Percentiles rank a stretch among this genome's conserved stretches.
Conservation (phyloP, 1,140 invertebrate species). For the Pseudachorutes palmiensis region DNA sequence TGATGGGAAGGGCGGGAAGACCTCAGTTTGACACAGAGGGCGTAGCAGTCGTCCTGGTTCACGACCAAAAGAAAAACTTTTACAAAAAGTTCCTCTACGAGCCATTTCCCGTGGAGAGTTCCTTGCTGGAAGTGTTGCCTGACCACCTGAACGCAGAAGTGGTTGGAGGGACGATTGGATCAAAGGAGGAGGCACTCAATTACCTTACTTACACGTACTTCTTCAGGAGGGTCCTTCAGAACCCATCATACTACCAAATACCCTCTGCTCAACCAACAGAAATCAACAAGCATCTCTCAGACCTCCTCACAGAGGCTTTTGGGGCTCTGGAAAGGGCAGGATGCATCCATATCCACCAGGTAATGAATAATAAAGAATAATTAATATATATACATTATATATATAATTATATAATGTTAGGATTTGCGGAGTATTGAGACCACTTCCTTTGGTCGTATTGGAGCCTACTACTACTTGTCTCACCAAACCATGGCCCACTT, state of each 20-base stretch:
- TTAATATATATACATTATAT: neutral
- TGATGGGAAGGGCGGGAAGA: constrained; percentile 96
- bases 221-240: constrained; percentile 83
- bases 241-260: constrained; percentile 87
- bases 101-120: constrained; percentile 98
- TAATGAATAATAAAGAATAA: constrained; percentile 31
- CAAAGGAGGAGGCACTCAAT: constrained; percentile 88
- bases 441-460: constrained; percentile 84
- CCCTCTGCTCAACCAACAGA: constrained; percentile 62
- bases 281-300: constrained; percentile 65
- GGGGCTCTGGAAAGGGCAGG: constrained; percentile 61
- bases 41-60: constrained; percentile 92
- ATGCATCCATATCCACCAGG: constrained; percentile 60
- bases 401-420: constrained; percentile 44
- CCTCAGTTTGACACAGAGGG: constrained; percentile 93
- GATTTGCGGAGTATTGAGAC: constrained; percentile 60
- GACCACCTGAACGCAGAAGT: constrained; percentile 99
- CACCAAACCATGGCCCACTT: constrained; percentile 85
- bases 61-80: constrained; percentile 97
- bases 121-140: constrained; percentile 75
- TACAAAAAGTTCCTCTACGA: constrained; percentile 99
- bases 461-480: constrained; percentile 95
- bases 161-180: constrained; percentile 71
- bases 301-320: constrained; percentile 68
- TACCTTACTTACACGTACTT: constrained; percentile 99